Evolutionary conservation across 1,140 invertebrate genomes (phyloP).

Genomic region (Eulimnadia texana): DNA sequence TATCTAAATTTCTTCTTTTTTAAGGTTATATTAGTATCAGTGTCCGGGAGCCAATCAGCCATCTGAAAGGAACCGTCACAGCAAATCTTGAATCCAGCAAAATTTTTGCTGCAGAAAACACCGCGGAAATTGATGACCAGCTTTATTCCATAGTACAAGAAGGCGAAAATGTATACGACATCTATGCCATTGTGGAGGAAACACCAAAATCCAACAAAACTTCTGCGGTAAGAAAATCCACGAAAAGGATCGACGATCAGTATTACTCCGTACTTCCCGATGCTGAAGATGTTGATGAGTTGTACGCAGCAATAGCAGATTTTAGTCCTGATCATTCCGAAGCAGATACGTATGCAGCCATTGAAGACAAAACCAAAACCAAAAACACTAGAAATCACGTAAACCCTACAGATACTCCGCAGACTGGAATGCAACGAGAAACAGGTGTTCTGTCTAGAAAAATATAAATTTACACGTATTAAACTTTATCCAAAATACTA

Average conservation of each 20-base stretch:
- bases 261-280: constrained; percentile 72
- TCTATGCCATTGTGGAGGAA: too few species aligned
- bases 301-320: constrained; percentile 77
- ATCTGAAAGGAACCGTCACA: constrained; percentile 53
- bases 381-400: too few species aligned
- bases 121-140: constrained; percentile 29
- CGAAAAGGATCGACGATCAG: constrained; percentile 39
- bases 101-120: too few species aligned
- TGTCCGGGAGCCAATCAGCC: constrained; percentile 66
- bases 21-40: constrained; percentile 75
- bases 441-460: too few species aligned
- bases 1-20: background rate
- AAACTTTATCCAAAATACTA: too few species aligned
- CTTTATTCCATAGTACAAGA: constrained; percentile 32
- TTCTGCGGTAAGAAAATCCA: too few species aligned
- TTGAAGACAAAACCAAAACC: constrained; percentile 43
- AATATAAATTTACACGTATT: too few species aligned
- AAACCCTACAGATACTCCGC: constrained; percentile 1
- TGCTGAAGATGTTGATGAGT: constrained; percentile 60
- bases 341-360: constrained; percentile 59
- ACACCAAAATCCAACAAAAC: too few species aligned
- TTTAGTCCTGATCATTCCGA: constrained; percentile 52
- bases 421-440: too few species aligned
- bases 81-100: too few species aligned
- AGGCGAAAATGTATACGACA: too few species aligned